Evolutionary conservation across 2,797 vertebrate genomes (phyloP).

Genomic region (Sebastes cheni): DNA sequence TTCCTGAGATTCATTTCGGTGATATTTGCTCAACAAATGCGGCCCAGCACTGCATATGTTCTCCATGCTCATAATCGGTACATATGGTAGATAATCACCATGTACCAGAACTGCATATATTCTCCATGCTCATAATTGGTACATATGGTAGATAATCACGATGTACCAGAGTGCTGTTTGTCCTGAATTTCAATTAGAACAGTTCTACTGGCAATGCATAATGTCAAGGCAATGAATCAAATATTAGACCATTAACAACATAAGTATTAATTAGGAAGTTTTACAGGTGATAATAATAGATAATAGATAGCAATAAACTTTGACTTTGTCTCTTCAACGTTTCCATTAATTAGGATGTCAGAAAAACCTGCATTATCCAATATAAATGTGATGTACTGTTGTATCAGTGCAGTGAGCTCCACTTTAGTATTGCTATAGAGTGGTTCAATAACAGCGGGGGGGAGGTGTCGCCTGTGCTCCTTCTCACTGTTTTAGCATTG

Average conservation of each 20-base stretch:
- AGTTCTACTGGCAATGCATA: neutral
- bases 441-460: neutral
- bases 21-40: constrained; percentile 13
- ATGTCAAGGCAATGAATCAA: neutral
- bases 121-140: neutral
- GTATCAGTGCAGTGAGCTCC: neutral
- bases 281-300: neutral
- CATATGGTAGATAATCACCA: neutral
- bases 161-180: neutral
- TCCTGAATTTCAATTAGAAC: neutral
- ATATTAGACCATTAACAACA: neutral
- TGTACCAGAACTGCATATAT: neutral
- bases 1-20: constrained; percentile 13
- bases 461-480: neutral
- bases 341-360: neutral
- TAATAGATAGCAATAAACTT: neutral
- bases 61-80: neutral
- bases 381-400: neutral
- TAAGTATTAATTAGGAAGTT: neutral
- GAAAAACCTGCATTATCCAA: neutral
- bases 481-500: neutral
- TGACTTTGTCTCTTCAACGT: neutral
- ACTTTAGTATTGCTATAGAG: neutral
- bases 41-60: neutral
- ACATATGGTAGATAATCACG: neutral